Base-by-base conservation (phyloP, 1,140 invertebrate genomes). In the Neodiprion lecontei region DNA sequence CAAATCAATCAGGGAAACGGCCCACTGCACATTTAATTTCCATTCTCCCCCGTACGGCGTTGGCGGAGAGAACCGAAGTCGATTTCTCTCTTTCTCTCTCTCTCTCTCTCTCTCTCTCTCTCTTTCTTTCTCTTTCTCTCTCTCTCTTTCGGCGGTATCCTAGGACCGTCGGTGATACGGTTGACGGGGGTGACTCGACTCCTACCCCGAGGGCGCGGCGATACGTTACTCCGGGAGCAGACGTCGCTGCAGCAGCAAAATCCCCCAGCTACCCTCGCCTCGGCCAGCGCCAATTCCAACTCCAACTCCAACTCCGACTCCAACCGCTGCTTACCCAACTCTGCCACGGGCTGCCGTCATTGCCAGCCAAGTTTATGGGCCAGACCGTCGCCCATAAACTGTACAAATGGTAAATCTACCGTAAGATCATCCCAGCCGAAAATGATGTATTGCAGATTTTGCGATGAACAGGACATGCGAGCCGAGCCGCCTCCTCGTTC, bases 341-440 rank as follows among this genome's bases (percentile, higher is more conserved):
- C 65, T 11, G 69, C 68, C n/a, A 47, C 11, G 74, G 78, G 76
- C 74, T 76, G 83, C 82, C 85, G 86, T 88, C 86, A 88, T 88
- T 88, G 85, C 85, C 86, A 88, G 87, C 74, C 83, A 88, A 89
- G 86, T 89, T 89, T 89, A 88, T 89, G 83, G 86, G 84, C 80
- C 84, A 87, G 85, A 87, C 86, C 85, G 82, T 83, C 83, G 85
- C 78, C 86, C 86, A 86, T 88, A 88, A 88, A 88, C 85, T 87
- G 83, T 87, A 83, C 85, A 84, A 88, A 88, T 88, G 87, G 85
- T 88, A 88, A 88, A 89, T 89, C 86, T 88, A 88, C 81, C 86
- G 87, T 87, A 85, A 88, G 85, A 87, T 86, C 87, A 88, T 87
- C 82, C 87, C 87, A 88, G 84, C 87, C 86, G 87, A 89, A 88